A percentile compares a stretch with the other conserved stretches of the same genome.
These are phyloP conservation scores for Crotalus tigris DNA, from an alignment of 2,113 vertebrate species.

Conservation along the genomic window DNA sequence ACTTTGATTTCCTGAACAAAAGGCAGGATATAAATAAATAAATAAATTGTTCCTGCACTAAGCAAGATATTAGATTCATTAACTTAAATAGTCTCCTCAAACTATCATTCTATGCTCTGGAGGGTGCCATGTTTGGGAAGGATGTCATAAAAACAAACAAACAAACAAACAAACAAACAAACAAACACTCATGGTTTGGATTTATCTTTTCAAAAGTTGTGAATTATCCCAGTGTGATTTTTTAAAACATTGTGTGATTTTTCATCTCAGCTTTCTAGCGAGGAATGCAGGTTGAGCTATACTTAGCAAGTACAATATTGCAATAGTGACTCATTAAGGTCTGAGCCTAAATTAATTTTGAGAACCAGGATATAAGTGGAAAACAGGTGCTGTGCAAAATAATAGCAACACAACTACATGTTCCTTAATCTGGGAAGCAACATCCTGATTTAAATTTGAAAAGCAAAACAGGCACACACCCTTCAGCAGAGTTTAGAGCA, in stretches of 20 bases:
- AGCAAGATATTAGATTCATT: neutral
- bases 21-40: neutral
- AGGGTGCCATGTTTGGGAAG: neutral
- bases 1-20: neutral
- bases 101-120: neutral
- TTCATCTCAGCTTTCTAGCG: neutral
- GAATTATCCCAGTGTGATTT: neutral
- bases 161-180: no score
- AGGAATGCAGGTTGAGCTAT: constrained; percentile 1
- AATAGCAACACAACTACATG: neutral
- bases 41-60: neutral
- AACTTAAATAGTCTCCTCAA: neutral
- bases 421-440: neutral
- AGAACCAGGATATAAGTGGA: neutral
- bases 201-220: neutral
- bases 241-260: neutral
- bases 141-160: neutral
- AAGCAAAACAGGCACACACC: neutral
- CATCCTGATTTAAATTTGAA: neutral
- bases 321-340: neutral
- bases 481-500: neutral
- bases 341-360: constrained; percentile 11
- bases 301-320: neutral
- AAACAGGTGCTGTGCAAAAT: neutral
- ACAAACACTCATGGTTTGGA: neutral